A percentile compares a stretch with the other conserved stretches of the same genome.
Evolutionary conservation across 1,140 invertebrate genomes (phyloP).

Genomic region (Diploscapter pachys): DNA sequence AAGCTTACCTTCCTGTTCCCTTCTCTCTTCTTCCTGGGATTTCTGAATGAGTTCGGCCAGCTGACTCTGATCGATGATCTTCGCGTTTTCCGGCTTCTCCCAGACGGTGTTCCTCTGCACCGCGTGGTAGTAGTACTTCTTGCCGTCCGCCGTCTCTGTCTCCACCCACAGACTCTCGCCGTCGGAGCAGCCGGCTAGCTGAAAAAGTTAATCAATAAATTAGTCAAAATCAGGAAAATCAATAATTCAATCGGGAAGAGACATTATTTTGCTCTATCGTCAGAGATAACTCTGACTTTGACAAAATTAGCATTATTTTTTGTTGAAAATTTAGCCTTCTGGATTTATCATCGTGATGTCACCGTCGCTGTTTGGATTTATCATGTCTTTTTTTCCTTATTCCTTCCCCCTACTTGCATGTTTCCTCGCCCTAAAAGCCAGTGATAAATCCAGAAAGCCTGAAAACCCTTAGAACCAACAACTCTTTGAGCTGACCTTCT

Average conservation of each 20-base stretch:
- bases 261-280: not conserved
- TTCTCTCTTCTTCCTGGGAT: slow-evolving; percentile 27
- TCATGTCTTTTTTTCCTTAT: no score
- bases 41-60: slow-evolving; percentile 52
- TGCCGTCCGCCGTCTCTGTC: slow-evolving; percentile 61
- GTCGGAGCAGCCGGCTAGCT: slow-evolving; percentile 32
- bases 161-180: slow-evolving; percentile 62
- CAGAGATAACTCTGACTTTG: not conserved
- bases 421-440: no score
- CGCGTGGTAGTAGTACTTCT: slow-evolving; percentile 63
- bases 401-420: no score
- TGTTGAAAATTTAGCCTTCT: not conserved
- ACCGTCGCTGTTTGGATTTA: not conserved
- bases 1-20: slow-evolving; percentile 30
- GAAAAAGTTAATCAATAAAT: slow-evolving; percentile 6
- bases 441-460: no score
- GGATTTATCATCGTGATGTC: not conserved
- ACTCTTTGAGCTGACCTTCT: no score
- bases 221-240: not conserved
- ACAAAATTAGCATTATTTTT: not conserved
- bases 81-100: slow-evolving; percentile 61
- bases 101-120: slow-evolving; percentile 61
- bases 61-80: slow-evolving; percentile 61
- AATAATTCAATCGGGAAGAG: not conserved
- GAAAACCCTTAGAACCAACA: no score